Conservation (phyloP, 2,797 vertebrate species). For the Galaxias olidus region DNA sequence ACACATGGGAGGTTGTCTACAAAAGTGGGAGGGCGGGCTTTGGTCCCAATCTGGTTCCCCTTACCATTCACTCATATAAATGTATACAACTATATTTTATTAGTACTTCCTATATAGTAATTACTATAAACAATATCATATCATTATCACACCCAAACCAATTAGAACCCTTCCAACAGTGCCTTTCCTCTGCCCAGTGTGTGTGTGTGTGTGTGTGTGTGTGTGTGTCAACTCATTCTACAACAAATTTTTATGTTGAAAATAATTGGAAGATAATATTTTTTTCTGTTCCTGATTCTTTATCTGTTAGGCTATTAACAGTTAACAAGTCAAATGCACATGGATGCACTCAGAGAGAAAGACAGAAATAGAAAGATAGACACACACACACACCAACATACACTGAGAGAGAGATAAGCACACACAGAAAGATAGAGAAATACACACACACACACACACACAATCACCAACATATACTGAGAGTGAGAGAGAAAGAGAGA, state of each 20-base stretch:
- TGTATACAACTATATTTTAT: background rate
- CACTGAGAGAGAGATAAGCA: background rate
- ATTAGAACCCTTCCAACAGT: no score
- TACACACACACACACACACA: background rate
- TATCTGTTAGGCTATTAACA: no score
- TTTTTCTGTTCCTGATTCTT: no score
- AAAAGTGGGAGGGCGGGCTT: background rate
- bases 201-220: background rate
- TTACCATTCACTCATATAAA: background rate
- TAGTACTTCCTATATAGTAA: no score
- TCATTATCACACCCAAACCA: no score
- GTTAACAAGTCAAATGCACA: background rate
- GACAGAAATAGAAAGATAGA: background rate
- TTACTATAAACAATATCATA: no score
- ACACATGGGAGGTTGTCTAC: conserved; percentile 9
- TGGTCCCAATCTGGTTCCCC: conserved; percentile 29
- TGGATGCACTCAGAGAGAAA: background rate
- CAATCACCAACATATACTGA: background rate
- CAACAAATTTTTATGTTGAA: background rate
- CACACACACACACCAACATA: background rate
- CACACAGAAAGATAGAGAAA: background rate
- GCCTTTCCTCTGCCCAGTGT: background rate
- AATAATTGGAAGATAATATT: background rate
- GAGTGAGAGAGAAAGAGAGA: accelerated
- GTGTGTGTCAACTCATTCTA: background rate